These are phyloP conservation scores for Stichodactyla helianthus DNA, from an alignment of 64 coral and sea anemone genomes.

Conservation along the genomic window DNA sequence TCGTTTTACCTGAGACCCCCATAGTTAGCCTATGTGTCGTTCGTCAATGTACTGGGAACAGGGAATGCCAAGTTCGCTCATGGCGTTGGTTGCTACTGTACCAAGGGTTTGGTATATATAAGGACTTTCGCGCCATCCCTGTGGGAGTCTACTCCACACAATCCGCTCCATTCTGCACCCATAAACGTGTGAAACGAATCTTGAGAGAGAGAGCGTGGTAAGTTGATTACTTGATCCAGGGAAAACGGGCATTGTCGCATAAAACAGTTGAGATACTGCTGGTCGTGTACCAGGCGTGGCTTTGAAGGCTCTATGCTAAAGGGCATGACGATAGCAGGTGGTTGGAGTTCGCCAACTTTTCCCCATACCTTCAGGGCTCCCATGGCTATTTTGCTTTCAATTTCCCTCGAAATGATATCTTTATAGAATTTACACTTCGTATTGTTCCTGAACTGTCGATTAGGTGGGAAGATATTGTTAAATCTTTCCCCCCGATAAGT, in stretches of 20 bases:
- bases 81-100: background rate
- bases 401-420: no score
- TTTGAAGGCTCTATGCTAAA: no score
- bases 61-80: background rate
- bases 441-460: background rate
- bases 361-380: no score
- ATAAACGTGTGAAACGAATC: constrained; percentile 14
- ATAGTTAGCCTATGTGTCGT: background rate
- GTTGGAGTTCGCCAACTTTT: no score
- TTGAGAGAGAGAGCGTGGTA: constrained; percentile 6
- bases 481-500: background rate
- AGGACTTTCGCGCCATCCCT: background rate
- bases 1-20: no score
- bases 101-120: background rate
- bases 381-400: no score
- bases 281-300: no score
- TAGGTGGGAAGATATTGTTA: background rate
- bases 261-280: no score
- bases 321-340: no score
- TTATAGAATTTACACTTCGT: no score
- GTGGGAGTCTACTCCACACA: constrained; percentile 12
- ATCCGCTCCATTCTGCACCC: background rate
- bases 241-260: background rate
- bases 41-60: constrained; percentile 10
- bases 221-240: background rate